A percentile compares a stretch with the other conserved stretches of the same genome.
These are phyloP conservation scores for Trichopoda pennipes DNA, from an alignment of 2,888 invertebrate genomes.

Conservation along the genomic window DNA sequence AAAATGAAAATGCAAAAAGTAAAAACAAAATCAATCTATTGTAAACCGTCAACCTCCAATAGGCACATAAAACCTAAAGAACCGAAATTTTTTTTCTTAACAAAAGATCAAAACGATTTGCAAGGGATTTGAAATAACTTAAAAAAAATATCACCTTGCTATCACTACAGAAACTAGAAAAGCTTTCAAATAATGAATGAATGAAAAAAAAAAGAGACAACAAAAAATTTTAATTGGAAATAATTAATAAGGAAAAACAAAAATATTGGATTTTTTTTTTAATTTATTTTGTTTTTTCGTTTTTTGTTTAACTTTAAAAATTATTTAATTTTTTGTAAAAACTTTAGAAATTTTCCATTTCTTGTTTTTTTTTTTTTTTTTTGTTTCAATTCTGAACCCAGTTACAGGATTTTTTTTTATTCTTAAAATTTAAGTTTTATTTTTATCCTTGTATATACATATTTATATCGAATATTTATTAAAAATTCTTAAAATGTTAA, in stretches of 20 bases:
- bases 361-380: background rate
- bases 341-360: background rate
- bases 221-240: conserved; percentile 36
- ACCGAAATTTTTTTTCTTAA: background rate
- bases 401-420: background rate
- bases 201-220: conserved; percentile 57
- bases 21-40: conserved; percentile 74
- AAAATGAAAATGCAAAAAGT: conserved; percentile 54
- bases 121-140: background rate
- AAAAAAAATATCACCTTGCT: conserved; percentile 22
- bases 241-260: conserved; percentile 8
- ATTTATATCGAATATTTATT: background rate
- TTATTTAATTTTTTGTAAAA: conserved; percentile 17
- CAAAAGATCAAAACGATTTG: conserved; percentile 2
- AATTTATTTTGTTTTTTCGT: conserved; percentile 2
- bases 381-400: conserved; percentile 6
- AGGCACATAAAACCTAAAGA: conserved; percentile 62
- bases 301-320: background rate
- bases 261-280: conserved; percentile 43
- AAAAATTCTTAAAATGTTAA: background rate
- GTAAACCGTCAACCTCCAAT: conserved; percentile 69
- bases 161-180: conserved; percentile 60
- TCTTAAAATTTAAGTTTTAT: conserved; percentile 75
- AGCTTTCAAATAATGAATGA: conserved; percentile 42
- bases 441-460: conserved; percentile 73